phyloP scores from a whole-genome alignment of 2,113 vertebrate genomes.

The Gallinago undulata region DNA sequence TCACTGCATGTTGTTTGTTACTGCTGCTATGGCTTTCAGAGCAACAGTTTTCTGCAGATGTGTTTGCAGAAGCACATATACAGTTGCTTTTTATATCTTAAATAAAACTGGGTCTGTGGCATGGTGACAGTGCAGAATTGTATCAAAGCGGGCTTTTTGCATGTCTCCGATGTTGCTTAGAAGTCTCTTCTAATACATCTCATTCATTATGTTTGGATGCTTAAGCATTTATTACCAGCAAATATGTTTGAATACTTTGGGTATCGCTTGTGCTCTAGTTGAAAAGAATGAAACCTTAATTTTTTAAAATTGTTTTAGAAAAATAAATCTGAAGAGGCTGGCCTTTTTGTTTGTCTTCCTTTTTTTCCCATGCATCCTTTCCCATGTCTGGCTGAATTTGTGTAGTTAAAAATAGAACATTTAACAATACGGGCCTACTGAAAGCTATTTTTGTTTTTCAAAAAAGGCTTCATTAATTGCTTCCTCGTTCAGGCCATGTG shows the following conservation, averaged over 20 bases:
- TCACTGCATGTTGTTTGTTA: not conserved
- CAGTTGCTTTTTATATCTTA: not conserved
- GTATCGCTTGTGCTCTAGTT: not conserved
- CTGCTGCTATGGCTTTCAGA: not conserved
- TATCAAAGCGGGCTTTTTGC: not conserved
- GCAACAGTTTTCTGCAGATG: not conserved
- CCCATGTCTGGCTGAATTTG: not conserved
- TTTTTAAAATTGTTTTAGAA: not conserved
- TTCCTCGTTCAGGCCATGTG: not conserved
- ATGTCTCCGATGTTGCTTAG: fast-evolving
- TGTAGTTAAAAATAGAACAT: not conserved
- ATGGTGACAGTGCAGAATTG: not conserved
- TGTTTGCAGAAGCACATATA: not conserved
- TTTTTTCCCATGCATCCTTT: not conserved
- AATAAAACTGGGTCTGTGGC: not conserved
- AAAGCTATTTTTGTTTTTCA: not conserved
- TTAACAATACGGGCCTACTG: not conserved
- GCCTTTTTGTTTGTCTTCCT: too few relatives aligned
- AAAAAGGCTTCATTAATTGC: not conserved
- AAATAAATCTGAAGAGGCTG: not conserved
- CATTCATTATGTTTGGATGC: not conserved
- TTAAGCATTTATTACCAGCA: not conserved
- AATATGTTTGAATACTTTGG: not conserved
- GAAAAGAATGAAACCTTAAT: not conserved
- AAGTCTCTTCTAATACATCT: not conserved